Percentiles rank a stretch among this genome's conserved stretches.
Evolutionary conservation across 2,113 vertebrate species (phyloP).

Genomic region (Macrotis lagotis): DNA sequence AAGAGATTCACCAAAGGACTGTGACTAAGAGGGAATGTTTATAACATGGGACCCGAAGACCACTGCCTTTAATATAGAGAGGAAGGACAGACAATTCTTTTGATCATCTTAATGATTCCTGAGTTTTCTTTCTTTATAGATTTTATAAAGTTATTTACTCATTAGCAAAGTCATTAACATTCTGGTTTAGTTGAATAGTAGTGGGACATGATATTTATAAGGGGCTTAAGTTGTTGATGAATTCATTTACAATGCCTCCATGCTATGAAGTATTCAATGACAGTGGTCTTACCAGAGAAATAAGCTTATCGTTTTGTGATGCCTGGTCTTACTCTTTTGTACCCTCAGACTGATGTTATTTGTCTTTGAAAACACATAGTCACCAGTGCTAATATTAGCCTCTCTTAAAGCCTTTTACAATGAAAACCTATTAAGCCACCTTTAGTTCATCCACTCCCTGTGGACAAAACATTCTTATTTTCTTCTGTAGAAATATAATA

Average conservation of each 20-base stretch:
- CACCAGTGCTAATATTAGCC: conserved; percentile 71
- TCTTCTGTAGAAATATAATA: conserved; percentile 42
- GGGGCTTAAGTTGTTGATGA: conserved; percentile 52
- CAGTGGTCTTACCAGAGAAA: conserved; percentile 32
- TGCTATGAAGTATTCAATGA: conserved; percentile 73
- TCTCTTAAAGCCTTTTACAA: conserved; percentile 64
- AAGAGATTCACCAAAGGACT: neutral
- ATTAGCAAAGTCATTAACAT: neutral
- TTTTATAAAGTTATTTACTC: neutral
- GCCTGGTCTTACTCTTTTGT: conserved; percentile 67
- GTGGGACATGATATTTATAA: neutral
- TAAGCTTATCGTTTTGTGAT: conserved; percentile 51
- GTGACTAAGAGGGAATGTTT: neutral
- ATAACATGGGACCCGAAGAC: neutral
- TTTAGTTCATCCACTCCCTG: conserved; percentile 69
- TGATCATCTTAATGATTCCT: neutral
- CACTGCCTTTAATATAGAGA: neutral
- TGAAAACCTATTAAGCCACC: conserved; percentile 75
- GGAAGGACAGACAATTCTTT: neutral
- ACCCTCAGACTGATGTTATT: conserved; percentile 67
- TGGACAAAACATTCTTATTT: conserved; percentile 60
- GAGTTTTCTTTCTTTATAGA: neutral
- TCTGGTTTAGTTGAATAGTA: neutral
- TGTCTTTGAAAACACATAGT: conserved; percentile 76
- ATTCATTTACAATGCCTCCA: conserved; percentile 32